A percentile compares a stretch with the other conserved stretches of the same genome.
Evolutionary conservation across 2,113 vertebrate species (phyloP).

Genomic region (Callospermophilus lateralis): DNA sequence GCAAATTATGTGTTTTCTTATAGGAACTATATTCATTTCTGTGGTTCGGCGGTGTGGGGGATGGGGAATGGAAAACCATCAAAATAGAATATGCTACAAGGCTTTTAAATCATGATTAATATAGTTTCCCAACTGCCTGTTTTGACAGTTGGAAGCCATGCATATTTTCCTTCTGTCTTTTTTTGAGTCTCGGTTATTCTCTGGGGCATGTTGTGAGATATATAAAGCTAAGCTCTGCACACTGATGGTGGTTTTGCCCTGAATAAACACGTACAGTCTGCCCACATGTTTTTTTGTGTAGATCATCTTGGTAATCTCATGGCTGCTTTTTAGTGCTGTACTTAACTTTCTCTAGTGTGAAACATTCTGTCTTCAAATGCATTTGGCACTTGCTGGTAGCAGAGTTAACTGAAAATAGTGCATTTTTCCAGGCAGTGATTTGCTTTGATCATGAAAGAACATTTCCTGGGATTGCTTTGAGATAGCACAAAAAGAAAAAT

Average conservation of each 20-base stretch:
- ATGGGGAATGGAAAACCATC: not conserved
- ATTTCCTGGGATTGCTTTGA: slow-evolving; percentile 59
- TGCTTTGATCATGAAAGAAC: slow-evolving; percentile 68
- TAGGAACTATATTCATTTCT: not conserved
- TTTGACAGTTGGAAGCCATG: slow-evolving; percentile 65
- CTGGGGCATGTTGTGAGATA: slow-evolving; percentile 49
- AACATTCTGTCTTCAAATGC: slow-evolving; percentile 64
- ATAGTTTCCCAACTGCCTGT: slow-evolving; percentile 67
- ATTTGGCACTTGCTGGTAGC: slow-evolving; percentile 39
- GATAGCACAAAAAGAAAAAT: slow-evolving; percentile 73
- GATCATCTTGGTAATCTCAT: slow-evolving; percentile 55
- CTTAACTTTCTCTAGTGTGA: slow-evolving; percentile 67
- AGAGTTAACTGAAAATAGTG: slow-evolving; percentile 66
- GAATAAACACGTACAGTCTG: slow-evolving; percentile 61
- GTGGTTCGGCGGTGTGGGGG: accelerated
- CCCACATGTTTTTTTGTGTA: slow-evolving; percentile 42
- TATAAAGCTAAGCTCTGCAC: slow-evolving; percentile 59
- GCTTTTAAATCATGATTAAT: slow-evolving; percentile 50
- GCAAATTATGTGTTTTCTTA: slow-evolving; percentile 37
- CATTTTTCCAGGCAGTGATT: slow-evolving; percentile 66
- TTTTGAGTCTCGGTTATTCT: slow-evolving; percentile 30
- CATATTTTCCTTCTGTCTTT: slow-evolving; percentile 69
- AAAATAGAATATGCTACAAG: slow-evolving; percentile 49
- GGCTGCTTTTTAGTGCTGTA: slow-evolving; percentile 61
- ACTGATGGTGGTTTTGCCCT: slow-evolving; percentile 40